phyloP scores from a whole-genome alignment of 1,140 invertebrate species.

The Neodiprion fabricii region DNA sequence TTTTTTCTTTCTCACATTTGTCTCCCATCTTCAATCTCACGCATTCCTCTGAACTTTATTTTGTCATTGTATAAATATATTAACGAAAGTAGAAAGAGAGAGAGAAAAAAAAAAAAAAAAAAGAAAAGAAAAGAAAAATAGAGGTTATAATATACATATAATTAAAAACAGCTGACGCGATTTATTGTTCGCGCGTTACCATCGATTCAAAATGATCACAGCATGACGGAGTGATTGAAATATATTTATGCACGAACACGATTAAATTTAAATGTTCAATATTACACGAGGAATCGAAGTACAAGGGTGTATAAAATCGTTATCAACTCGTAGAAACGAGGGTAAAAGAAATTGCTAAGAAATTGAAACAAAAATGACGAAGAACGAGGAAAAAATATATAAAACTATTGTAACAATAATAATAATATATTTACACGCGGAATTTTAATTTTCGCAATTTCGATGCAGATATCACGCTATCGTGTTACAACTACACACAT shows the following conservation, averaged over 20 bases:
- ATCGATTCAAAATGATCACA: too few relatives aligned
- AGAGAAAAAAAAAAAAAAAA: too few relatives aligned
- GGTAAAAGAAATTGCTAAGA: background rate
- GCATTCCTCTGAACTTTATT: too few relatives aligned
- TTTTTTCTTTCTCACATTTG: too few relatives aligned
- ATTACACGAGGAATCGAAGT: background rate
- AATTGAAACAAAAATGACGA: background rate
- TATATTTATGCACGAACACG: background rate
- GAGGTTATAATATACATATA: too few relatives aligned
- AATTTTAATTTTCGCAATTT: background rate
- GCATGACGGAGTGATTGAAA: background rate
- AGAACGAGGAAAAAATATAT: background rate
- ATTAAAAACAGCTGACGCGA: too few relatives aligned
- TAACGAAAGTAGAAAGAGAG: too few relatives aligned
- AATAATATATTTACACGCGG: background rate
- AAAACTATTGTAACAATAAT: background rate
- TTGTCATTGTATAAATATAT: too few relatives aligned
- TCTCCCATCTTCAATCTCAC: too few relatives aligned
- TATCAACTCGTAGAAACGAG: background rate
- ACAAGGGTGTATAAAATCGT: background rate
- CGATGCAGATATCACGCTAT: background rate
- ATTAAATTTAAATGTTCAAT: background rate
- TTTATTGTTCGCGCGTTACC: too few relatives aligned
- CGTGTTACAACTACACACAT: background rate
- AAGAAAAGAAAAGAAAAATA: too few relatives aligned